These are phyloP conservation scores for Watsonalla cultraria DNA, from an alignment of 2,888 invertebrate genomes.

Conservation along the genomic window DNA sequence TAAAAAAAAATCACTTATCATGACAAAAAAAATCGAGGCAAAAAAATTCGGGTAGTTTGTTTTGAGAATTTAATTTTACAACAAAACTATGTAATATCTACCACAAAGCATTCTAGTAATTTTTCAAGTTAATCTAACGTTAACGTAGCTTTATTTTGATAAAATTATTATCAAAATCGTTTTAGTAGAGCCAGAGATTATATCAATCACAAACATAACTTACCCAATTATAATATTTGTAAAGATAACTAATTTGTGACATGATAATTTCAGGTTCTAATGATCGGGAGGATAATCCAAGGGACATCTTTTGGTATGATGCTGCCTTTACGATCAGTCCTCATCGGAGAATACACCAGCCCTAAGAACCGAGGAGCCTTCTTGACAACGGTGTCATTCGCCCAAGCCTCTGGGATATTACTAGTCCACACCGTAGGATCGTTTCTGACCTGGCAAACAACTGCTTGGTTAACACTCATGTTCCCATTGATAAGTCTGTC, in stretches of 20 bases:
- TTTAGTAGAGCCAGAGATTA: no score
- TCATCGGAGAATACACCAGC: constrained; percentile 77
- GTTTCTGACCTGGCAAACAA: constrained; percentile 73
- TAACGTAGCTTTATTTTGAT: no score
- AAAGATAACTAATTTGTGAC: neutral
- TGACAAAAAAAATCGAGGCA: no score
- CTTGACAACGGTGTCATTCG: constrained; percentile 76
- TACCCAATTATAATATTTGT: neutral
- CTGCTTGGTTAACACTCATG: constrained; percentile 65
- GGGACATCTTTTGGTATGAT: constrained; percentile 75
- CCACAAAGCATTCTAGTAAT: no score
- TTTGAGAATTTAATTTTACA: no score
- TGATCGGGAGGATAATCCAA: constrained; percentile 46
- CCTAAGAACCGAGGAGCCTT: constrained; percentile 80
- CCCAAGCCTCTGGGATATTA: constrained; percentile 80
- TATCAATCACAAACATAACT: no score
- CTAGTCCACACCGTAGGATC: constrained; percentile 80
- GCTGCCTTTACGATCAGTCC: constrained; percentile 64
- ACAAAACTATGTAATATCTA: no score
- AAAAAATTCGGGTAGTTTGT: no score
- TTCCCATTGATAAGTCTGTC: constrained; percentile 65
- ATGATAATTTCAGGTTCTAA: constrained; percentile 30
- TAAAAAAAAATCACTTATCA: no score
- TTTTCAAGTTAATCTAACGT: no score
- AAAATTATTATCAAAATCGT: no score